Percentiles rank a stretch among this genome's conserved stretches.
Evolutionary conservation across 30 jellyfish, hydroid and myxozoan species (phyloP).

Genomic region (Aurelia sp.): DNA sequence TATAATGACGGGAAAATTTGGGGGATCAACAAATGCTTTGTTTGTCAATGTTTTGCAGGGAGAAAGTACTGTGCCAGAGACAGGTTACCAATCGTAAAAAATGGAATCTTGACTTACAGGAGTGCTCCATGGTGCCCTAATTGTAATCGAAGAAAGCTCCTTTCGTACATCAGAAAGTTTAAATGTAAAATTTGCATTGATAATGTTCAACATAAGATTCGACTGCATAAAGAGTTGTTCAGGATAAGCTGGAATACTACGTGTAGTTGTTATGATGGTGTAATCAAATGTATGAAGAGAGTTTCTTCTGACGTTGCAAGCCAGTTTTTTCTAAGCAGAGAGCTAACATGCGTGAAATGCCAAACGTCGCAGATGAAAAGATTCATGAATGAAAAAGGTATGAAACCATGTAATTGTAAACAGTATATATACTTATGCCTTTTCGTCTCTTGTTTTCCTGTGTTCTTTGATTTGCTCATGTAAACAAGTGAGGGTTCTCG

Average conservation of each 20-base stretch:
- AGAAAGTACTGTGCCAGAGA: slow-evolving; percentile 18
- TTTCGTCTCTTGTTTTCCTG: too few relatives aligned
- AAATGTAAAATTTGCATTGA: slow-evolving; percentile 28
- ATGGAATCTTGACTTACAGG: background rate
- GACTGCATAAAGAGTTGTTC: slow-evolving; percentile 1
- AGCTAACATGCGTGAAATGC: too few relatives aligned
- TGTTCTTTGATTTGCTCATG: too few relatives aligned
- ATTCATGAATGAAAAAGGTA: too few relatives aligned
- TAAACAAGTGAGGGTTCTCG: too few relatives aligned
- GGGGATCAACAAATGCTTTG: slow-evolving; percentile 28
- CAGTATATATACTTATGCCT: too few relatives aligned
- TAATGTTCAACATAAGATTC: background rate
- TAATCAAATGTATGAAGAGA: slow-evolving; percentile 2
- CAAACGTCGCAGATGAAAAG: too few relatives aligned
- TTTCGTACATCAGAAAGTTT: background rate
- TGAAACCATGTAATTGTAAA: too few relatives aligned
- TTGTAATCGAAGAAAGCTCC: background rate
- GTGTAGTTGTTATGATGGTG: slow-evolving; percentile 33
- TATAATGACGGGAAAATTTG: background rate
- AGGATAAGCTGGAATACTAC: background rate
- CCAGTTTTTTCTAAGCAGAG: background rate
- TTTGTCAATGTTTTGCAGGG: slow-evolving; percentile 35
- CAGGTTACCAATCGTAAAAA: background rate
- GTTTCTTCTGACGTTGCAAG: background rate
- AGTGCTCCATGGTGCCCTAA: slow-evolving; percentile 4